Conservation (phyloP, 2,888 invertebrate genomes). For the Tinea semifulvella region DNA sequence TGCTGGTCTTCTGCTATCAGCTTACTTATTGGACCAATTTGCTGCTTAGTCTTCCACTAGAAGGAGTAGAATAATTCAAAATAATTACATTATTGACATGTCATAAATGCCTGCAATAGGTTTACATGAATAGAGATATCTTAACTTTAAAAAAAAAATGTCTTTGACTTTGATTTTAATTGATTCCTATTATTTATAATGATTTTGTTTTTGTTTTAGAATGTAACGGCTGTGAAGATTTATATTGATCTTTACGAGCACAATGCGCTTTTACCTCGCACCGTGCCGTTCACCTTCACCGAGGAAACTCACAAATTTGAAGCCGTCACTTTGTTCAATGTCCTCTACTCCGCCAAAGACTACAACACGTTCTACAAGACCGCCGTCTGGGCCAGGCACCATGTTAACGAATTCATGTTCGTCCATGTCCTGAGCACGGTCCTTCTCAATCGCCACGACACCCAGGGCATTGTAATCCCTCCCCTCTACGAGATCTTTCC, state of each 20-base stretch:
- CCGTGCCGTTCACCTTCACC: slow-evolving; percentile 66
- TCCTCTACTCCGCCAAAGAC: slow-evolving; percentile 75
- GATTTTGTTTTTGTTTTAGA: slow-evolving; percentile 52
- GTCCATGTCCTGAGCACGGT: slow-evolving; percentile 71
- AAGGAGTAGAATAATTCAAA: too few species aligned
- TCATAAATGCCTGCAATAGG: too few species aligned
- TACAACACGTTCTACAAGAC: slow-evolving; percentile 75
- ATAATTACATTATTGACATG: too few species aligned
- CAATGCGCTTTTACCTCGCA: slow-evolving; percentile 62
- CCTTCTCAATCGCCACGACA: slow-evolving; percentile 70
- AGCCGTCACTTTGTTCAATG: slow-evolving; percentile 70
- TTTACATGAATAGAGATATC: too few species aligned
- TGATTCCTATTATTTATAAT: too few species aligned
- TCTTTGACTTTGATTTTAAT: too few species aligned
- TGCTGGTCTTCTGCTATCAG: too few species aligned
- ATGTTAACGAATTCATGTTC: slow-evolving; percentile 75
- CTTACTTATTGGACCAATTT: too few species aligned
- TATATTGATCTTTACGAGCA: slow-evolving; percentile 62
- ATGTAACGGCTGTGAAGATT: slow-evolving; percentile 60
- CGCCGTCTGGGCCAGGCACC: slow-evolving; percentile 72
- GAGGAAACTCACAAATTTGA: slow-evolving; percentile 68
- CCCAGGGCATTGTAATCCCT: slow-evolving; percentile 71
- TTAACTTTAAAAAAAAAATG: too few species aligned
- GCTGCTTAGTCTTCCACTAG: too few species aligned
- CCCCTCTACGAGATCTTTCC: slow-evolving; percentile 79